A percentile compares a stretch with the other conserved stretches of the same genome.
Evolutionary conservation across 2,113 vertebrate genomes (phyloP).

Genomic region (Python bivittatus): DNA sequence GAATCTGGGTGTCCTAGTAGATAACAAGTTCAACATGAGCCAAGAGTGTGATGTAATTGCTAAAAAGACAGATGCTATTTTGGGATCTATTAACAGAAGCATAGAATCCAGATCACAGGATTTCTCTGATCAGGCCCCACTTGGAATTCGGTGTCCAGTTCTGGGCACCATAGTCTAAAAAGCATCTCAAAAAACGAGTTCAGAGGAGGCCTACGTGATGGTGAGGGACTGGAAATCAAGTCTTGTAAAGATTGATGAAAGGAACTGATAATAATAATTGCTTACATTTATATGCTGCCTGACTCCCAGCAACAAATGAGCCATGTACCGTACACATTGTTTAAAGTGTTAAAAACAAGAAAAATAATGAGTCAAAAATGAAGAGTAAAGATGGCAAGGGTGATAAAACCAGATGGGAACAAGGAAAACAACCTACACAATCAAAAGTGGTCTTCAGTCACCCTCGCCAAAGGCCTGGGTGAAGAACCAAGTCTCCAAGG

Average conservation of each 20-base stretch:
- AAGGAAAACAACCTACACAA: neutral
- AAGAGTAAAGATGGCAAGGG: neutral
- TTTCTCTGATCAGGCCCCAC: neutral
- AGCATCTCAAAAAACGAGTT: neutral
- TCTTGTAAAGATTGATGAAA: neutral
- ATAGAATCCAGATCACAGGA: neutral
- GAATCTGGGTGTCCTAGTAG: neutral
- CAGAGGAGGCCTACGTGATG: neutral
- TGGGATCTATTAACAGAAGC: neutral
- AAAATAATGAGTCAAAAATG: neutral
- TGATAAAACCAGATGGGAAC: neutral
- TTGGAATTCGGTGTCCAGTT: neutral
- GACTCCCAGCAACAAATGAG: neutral
- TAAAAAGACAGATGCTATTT: neutral
- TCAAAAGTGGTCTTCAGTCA: neutral
- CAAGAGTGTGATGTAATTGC: neutral
- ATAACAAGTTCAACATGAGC: neutral
- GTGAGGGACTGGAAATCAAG: too few relatives aligned
- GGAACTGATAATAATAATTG: neutral
- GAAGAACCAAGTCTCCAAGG: neutral
- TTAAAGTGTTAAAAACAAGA: neutral
- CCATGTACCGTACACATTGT: neutral
- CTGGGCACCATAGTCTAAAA: neutral
- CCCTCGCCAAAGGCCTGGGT: neutral
- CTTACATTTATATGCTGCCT: neutral